A percentile compares a stretch with the other conserved stretches of the same genome.
These are phyloP conservation scores for Microdon myrmicae DNA, from an alignment of 2,888 invertebrate species.

Conservation along the genomic window DNA sequence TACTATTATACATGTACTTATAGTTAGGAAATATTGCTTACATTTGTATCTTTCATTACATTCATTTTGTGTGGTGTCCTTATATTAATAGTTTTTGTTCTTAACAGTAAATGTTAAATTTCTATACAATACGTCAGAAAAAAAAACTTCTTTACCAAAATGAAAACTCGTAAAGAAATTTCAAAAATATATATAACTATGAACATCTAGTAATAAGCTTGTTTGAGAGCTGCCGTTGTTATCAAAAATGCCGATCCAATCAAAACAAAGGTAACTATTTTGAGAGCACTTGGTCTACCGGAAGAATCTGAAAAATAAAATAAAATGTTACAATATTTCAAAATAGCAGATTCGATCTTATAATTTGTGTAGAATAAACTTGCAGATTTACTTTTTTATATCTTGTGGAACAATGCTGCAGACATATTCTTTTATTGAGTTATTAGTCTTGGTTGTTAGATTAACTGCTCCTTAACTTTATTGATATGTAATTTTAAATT, in stretches of 20 bases:
- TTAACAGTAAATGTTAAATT: constrained; percentile 25
- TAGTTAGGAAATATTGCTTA: constrained; percentile 36
- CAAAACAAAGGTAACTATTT: constrained; percentile 65
- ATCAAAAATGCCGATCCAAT: constrained; percentile 65
- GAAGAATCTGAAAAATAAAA: constrained; percentile 63
- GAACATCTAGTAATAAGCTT: constrained; percentile 57
- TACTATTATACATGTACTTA: constrained; percentile 24
- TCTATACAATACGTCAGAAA: constrained; percentile 17
- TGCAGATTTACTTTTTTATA: too few species aligned
- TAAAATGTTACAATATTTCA: too few species aligned
- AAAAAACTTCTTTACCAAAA: constrained; percentile 9
- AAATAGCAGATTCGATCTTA: background rate
- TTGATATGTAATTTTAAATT: too few species aligned
- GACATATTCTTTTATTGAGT: too few species aligned
- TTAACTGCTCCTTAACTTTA: too few species aligned
- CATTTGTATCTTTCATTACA: constrained; percentile 20
- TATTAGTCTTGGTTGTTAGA: too few species aligned
- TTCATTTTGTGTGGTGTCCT: constrained; percentile 13
- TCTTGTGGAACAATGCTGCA: too few species aligned
- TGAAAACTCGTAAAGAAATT: constrained; percentile 3
- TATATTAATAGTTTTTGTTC: constrained; percentile 1
- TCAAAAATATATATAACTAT: background rate
- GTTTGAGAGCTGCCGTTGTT: constrained; percentile 66
- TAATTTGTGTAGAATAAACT: constrained; percentile 1
- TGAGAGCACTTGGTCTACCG: constrained; percentile 67